Conservation (phyloP, 2,888 invertebrate genomes). For the Timandra comae region DNA sequence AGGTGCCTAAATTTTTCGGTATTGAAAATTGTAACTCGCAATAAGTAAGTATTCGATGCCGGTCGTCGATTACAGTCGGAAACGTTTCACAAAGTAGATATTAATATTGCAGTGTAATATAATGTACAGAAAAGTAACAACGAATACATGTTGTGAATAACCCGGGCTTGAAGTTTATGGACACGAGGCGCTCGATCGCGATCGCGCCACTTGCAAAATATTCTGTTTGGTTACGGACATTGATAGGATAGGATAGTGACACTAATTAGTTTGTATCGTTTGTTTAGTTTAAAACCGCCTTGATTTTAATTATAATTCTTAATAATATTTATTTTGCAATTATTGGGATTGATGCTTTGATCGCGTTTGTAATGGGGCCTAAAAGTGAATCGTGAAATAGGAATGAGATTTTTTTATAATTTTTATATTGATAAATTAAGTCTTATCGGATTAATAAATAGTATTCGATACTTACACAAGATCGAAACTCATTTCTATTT, state of each 20-base stretch:
- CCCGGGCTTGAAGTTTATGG: conserved; percentile 35
- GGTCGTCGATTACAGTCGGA: too few relatives aligned
- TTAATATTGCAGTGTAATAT: conserved; percentile 25
- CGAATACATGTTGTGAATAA: conserved; percentile 56
- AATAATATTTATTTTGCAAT: conserved; percentile 11
- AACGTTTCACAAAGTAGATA: conserved; percentile 4
- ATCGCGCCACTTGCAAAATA: conserved; percentile 56
- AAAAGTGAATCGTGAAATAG: conserved; percentile 10
- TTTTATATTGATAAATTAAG: too few relatives aligned
- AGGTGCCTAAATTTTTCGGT: too few relatives aligned
- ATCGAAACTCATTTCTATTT: too few relatives aligned
- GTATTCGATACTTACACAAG: too few relatives aligned
- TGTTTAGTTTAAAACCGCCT: conserved; percentile 26
- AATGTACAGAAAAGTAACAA: conserved; percentile 37
- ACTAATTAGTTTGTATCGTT: conserved; percentile 14
- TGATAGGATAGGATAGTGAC: conserved; percentile 4
- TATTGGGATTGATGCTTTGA: conserved; percentile 10
- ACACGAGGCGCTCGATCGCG: conserved; percentile 35
- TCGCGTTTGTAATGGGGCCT: conserved; percentile 18
- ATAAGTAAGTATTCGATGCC: background rate
- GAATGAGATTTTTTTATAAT: conserved; percentile 1
- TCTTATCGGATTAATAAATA: too few relatives aligned
- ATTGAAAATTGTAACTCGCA: conserved; percentile 1
- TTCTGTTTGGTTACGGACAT: conserved; percentile 55
- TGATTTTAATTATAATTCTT: conserved; percentile 14